A percentile compares a stretch with the other conserved stretches of the same genome.
These are phyloP conservation scores for Dicerorhinus sumatrensis DNA, from an alignment of 2,113 vertebrate genomes.

Conservation along the genomic window DNA sequence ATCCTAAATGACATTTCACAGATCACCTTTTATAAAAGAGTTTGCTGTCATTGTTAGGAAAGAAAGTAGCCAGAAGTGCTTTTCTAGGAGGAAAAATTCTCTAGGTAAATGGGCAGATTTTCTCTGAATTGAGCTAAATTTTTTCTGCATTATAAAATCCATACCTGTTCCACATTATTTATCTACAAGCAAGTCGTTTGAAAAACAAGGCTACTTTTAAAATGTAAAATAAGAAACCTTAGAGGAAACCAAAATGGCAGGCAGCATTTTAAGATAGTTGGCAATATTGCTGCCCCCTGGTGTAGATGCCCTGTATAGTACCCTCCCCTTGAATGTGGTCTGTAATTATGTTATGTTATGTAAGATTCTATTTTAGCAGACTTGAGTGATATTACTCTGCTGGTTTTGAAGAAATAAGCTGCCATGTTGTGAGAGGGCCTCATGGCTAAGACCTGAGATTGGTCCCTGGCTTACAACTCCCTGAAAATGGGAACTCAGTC, in stretches of 20 bases:
- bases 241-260: background rate
- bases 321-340: background rate
- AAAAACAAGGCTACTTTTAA: background rate
- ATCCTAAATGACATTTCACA: constrained; percentile 2
- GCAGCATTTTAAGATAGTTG: background rate
- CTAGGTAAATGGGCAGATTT: background rate
- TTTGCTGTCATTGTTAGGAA: background rate
- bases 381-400: background rate
- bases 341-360: background rate
- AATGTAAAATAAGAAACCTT: background rate
- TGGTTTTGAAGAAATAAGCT: background rate
- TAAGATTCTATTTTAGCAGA: background rate
- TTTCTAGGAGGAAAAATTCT: background rate
- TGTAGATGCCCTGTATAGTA: fast-evolving
- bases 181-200: background rate
- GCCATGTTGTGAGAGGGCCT: background rate
- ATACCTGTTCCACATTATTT: background rate
- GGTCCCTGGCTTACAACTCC: background rate
- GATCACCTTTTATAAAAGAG: background rate
- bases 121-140: constrained; percentile 1
- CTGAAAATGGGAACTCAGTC: background rate
- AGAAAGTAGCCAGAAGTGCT: background rate
- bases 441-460: background rate
- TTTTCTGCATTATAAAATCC: background rate
- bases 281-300: background rate